Evolutionary conservation across 2,797 vertebrate genomes (phyloP), one percentile per base, ranked within the genome.

Genomic region (Argyrosomus regius): DNA sequence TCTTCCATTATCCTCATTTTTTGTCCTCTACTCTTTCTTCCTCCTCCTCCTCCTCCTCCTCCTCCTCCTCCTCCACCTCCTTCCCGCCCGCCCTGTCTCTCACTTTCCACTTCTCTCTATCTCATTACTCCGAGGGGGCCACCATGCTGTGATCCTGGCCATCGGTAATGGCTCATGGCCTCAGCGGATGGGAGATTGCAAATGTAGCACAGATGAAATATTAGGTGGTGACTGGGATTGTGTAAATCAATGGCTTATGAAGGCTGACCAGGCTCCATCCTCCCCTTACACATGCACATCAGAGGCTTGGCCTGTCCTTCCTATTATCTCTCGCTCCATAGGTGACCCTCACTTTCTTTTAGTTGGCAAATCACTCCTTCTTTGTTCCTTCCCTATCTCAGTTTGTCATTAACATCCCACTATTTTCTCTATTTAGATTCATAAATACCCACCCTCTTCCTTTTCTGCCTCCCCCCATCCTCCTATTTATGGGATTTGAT

Each of bases 231-330:
- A 84, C 85, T 86, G 85, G 81, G 88, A 90, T 92, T 90, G 91
- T 91, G 91, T 92, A 93, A 93, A 93, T 94, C 90, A 93, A 84
- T 93, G 91, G 91, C 82, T 93, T 91, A 92, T 92, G 92, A 92
- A 93, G 90, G 91, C 91, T 91, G 89, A 91, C 88, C 76, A 45
- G 76, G 83, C 78, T 77, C 87, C 83, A 77, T 81, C 85, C 66
- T 84, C 79, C 79, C 54, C 72, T 78, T 60, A 18, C 76, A 63
- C 82, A 84, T 64, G 28, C 81, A 82, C 86, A 78, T 87, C 78
- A 77, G 82, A 84, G 79, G 67, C 67, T 70, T 17, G 74, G 82
- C 66, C 74, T 75, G 71, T 67, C 85, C 85, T 68, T 84, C 67
- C 67, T 79, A 82, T 91, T 87, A 88, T 88, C 78, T 78, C 66